Percentiles rank a stretch among this genome's conserved stretches.
These are phyloP conservation scores for Magallana angulata DNA, from an alignment of 1,140 invertebrate genomes.

Conservation along the genomic window DNA sequence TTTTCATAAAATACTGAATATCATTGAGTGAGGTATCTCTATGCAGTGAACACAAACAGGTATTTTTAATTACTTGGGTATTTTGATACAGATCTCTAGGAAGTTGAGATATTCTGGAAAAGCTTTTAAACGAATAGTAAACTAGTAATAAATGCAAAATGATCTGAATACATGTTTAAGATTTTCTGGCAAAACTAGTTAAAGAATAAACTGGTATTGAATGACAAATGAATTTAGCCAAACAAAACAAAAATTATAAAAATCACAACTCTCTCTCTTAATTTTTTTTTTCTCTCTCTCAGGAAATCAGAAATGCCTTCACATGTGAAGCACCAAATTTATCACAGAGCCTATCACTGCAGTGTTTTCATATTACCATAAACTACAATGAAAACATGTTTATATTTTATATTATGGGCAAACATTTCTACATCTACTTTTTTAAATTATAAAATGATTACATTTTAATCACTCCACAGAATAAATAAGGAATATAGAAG, in stretches of 20 bases:
- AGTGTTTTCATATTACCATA: background rate
- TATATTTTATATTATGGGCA: no score
- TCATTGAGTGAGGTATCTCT: slow-evolving; percentile 12
- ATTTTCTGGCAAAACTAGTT: no score
- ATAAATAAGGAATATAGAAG: no score
- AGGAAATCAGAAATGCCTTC: background rate
- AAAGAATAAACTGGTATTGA: no score
- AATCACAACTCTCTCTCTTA: background rate
- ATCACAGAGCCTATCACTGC: slow-evolving; percentile 25
- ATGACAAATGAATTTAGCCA: no score
- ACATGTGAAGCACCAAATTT: background rate
- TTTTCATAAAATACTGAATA: slow-evolving; percentile 1
- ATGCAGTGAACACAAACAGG: slow-evolving; percentile 1
- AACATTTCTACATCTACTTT: background rate
- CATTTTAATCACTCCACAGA: no score
- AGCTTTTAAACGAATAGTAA: no score
- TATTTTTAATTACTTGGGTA: background rate
- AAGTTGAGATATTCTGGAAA: no score
- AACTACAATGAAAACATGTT: background rate
- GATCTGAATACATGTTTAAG: no score
- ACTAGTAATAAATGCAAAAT: no score
- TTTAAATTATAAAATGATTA: background rate
- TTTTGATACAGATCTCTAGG: background rate
- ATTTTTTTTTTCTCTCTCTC: background rate
- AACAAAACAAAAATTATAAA: background rate